Evolutionary conservation across 2,888 invertebrate species (phyloP).

Genomic region (Dryobota labecula): DNA sequence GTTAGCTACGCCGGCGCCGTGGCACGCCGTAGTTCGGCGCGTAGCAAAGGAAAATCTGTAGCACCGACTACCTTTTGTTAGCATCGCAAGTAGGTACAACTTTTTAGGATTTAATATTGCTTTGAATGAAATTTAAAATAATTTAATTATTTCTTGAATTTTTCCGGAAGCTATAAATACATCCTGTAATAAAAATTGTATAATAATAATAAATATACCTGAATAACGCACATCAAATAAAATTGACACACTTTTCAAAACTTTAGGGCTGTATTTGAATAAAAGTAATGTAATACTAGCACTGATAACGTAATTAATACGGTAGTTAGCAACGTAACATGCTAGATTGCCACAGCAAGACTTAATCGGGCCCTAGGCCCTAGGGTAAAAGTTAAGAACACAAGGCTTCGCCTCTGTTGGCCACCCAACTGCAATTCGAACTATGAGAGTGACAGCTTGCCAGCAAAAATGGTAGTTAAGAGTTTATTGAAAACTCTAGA

Average conservation of each 20-base stretch:
- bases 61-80: neutral
- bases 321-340: conserved; percentile 52
- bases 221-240: conserved; percentile 33
- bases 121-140: neutral
- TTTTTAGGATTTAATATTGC: neutral
- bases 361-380: conserved; percentile 40
- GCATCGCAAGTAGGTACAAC: neutral
- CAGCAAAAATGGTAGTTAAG: too few species aligned
- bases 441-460: conserved; percentile 7
- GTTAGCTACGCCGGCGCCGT: conserved; percentile 17
- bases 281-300: conserved; percentile 37
- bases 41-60: neutral
- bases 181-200: conserved; percentile 5
- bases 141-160: neutral
- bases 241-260: conserved; percentile 12
- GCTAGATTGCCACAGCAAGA: conserved; percentile 55
- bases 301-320: conserved; percentile 26
- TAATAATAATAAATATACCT: conserved; percentile 16
- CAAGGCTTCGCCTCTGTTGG: neutral
- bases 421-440: neutral
- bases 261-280: neutral
- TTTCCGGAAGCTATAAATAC: neutral
- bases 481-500: neutral
- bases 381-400: conserved; percentile 33
- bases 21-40: conserved; percentile 11